Evolutionary conservation across 2,888 invertebrate species (phyloP).

Genomic region (Lithodes maja): DNA sequence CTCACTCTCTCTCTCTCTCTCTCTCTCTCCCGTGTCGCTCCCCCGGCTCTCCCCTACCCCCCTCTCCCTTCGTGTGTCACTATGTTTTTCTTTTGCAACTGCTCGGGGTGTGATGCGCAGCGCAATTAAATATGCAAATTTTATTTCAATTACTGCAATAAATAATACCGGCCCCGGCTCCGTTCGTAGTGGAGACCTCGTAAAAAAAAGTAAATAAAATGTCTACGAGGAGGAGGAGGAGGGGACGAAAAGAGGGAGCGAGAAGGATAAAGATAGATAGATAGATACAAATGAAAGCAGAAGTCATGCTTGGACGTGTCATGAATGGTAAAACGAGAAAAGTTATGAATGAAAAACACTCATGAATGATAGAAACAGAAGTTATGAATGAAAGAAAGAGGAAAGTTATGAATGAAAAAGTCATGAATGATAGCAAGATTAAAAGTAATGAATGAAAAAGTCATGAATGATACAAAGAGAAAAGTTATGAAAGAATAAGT

Average conservation of each 20-base stretch:
- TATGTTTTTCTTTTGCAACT: slow-evolving; percentile 57
- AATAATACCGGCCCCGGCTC: slow-evolving; percentile 53
- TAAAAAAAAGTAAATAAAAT: slow-evolving; percentile 1
- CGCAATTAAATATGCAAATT: slow-evolving; percentile 64
- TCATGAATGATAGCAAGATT: not conserved
- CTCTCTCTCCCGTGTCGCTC: not conserved
- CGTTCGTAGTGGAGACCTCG: slow-evolving; percentile 41
- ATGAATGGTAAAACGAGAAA: too few relatives aligned
- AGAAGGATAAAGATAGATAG: not conserved
- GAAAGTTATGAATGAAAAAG: not conserved
- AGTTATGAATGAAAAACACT: not conserved
- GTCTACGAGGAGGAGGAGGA: slow-evolving; percentile 16
- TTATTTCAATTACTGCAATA: slow-evolving; percentile 63
- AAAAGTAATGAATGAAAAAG: not conserved
- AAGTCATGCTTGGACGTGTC: too few relatives aligned
- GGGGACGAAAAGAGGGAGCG: slow-evolving; percentile 26
- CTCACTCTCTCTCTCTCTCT: not conserved
- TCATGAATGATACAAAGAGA: not conserved
- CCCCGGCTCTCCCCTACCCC: not conserved
- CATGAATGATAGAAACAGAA: not conserved
- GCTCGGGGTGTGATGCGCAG: slow-evolving; percentile 60
- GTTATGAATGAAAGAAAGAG: not conserved
- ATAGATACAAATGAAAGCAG: too few relatives aligned
- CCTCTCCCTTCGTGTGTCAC: slow-evolving; percentile 30
- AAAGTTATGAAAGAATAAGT: not conserved